phyloP scores from a whole-genome alignment of 30 jellyfish, hydroid and myxozoan species.

The Aurelia coerulea region DNA sequence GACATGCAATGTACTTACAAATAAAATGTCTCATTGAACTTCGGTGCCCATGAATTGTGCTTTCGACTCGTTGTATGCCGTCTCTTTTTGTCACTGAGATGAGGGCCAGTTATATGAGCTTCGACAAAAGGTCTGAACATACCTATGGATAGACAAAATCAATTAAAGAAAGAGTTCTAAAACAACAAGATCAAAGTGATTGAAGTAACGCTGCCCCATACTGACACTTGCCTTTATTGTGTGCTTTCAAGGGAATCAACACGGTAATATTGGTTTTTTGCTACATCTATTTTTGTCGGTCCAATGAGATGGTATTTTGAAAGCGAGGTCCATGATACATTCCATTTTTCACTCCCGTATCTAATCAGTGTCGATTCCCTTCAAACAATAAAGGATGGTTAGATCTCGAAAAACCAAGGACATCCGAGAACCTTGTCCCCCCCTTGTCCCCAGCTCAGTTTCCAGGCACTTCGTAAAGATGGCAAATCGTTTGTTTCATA shows the following conservation, averaged over 20 bases:
- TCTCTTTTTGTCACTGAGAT: conserved; percentile 84
- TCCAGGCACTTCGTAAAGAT: no score
- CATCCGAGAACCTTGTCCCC: no score
- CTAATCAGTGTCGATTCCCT: no score
- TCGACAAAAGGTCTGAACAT: conserved; percentile 94
- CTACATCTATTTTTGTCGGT: no score
- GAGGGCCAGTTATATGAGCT: conserved; percentile 91
- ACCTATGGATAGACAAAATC: conserved; percentile 39
- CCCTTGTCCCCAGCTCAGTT: no score
- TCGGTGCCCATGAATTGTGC: conserved; percentile 88
- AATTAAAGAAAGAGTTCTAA: neutral
- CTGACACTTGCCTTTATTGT: neutral
- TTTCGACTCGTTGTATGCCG: conserved; percentile 78
- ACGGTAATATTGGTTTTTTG: no score
- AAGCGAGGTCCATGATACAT: no score
- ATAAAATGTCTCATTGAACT: conserved; percentile 80
- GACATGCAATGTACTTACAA: conserved; percentile 69
- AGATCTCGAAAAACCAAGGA: no score
- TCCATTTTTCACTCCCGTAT: no score
- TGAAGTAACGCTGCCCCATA: neutral
- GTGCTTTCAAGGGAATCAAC: neutral
- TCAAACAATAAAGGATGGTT: no score
- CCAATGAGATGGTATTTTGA: no score
- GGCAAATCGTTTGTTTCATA: no score
- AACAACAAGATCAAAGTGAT: neutral